Evolutionary conservation across 2,113 vertebrate species (phyloP).

Genomic region (Sigmodon hispidus): DNA sequence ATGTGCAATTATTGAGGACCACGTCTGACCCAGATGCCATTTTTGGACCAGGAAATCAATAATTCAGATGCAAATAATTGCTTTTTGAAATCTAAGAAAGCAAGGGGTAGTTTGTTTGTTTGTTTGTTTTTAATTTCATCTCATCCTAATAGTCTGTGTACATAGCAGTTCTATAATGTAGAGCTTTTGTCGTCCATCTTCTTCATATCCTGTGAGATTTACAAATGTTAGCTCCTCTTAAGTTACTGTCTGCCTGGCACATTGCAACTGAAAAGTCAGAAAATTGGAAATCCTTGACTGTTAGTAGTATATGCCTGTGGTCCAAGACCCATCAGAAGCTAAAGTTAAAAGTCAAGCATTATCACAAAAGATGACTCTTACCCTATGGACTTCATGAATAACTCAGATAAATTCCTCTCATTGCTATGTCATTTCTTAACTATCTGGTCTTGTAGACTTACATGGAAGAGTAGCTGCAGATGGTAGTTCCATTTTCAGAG

Average conservation of each 20-base stretch:
- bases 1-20: conserved; percentile 26
- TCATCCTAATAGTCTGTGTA: background rate
- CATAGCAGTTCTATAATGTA: background rate
- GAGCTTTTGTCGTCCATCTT: background rate
- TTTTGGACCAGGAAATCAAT: background rate
- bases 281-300: background rate
- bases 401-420: background rate
- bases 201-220: background rate
- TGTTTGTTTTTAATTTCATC: background rate
- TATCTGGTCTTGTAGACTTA: background rate
- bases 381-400: background rate
- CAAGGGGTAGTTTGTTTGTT: background rate
- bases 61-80: background rate
- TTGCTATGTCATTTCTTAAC: background rate
- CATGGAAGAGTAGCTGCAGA: background rate
- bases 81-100: conserved; percentile 20
- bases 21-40: conserved; percentile 13
- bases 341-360: background rate
- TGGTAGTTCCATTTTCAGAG: background rate
- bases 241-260: conserved; percentile 32
- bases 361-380: background rate
- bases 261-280: background rate
- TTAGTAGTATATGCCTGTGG: background rate
- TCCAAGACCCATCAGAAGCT: background rate
- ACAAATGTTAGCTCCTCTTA: conserved; percentile 29